Evolutionary conservation across 2,888 invertebrate species (phyloP).

Genomic region (Morpho helenor): DNA sequence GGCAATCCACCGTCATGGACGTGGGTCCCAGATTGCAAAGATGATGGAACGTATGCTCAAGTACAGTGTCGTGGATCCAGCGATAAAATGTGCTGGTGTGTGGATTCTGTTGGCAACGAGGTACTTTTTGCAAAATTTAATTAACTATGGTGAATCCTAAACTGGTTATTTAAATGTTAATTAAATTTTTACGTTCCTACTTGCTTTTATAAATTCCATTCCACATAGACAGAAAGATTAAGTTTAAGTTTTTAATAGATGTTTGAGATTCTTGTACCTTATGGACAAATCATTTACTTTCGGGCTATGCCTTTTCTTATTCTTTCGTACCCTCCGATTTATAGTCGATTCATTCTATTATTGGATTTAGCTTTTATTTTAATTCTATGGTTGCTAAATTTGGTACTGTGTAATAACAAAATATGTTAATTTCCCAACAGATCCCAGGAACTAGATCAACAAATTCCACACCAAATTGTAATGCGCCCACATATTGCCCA

Average conservation of each 20-base stretch:
- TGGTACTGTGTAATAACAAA: too few species aligned
- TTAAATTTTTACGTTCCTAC: neutral
- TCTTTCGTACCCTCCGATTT: too few species aligned
- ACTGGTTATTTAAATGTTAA: neutral
- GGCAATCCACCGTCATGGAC: constrained; percentile 87
- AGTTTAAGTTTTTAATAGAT: too few species aligned
- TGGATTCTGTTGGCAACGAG: constrained; percentile 86
- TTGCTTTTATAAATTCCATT: neutral
- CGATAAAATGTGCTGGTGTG: constrained; percentile 87
- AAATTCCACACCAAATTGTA: constrained; percentile 75
- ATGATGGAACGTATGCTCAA: constrained; percentile 83
- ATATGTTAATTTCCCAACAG: constrained; percentile 31
- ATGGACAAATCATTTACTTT: too few species aligned
- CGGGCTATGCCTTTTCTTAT: too few species aligned
- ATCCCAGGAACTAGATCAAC: constrained; percentile 82
- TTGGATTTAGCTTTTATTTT: too few species aligned
- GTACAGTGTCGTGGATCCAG: constrained; percentile 86
- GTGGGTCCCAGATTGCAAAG: constrained; percentile 86
- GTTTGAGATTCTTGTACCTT: too few species aligned
- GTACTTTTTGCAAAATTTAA: constrained; percentile 38
- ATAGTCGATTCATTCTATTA: too few species aligned
- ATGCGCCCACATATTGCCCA: constrained; percentile 50
- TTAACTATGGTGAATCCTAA: too few species aligned
- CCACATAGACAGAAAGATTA: neutral
- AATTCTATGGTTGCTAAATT: too few species aligned